A percentile compares a stretch with the other conserved stretches of the same genome.
Conservation (phyloP, 2,888 invertebrate genomes). For the Hedya salicella region DNA sequence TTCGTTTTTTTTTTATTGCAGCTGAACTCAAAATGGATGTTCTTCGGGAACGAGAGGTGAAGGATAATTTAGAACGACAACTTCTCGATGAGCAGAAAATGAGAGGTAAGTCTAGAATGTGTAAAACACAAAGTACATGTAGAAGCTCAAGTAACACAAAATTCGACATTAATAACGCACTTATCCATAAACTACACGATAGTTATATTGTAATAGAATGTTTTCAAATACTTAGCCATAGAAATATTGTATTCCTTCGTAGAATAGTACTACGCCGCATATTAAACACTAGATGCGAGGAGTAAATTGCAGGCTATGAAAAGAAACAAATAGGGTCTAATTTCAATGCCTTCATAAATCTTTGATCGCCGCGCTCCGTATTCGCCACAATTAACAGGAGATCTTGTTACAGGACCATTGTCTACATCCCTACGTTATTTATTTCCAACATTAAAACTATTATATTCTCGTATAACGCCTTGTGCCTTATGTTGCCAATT, state of each 20-base stretch:
- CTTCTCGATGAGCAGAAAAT: conserved; percentile 97
- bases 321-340: conserved; percentile 73
- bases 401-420: conserved; percentile 81
- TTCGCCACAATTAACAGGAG: conserved; percentile 78
- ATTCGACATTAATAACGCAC: too few relatives aligned
- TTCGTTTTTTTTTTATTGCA: conserved; percentile 82
- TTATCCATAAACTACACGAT: too few relatives aligned
- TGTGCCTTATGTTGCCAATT: conserved; percentile 68
- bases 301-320: conserved; percentile 44
- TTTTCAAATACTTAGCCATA: too few relatives aligned
- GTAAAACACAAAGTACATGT: neutral
- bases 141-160: too few relatives aligned
- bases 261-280: neutral
- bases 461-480: conserved; percentile 72
- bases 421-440: conserved; percentile 78
- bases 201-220: too few relatives aligned
- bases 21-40: conserved; percentile 99
- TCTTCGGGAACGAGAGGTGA: conserved; percentile 95
- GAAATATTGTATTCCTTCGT: neutral
- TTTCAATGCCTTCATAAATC: conserved; percentile 79
- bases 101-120: conserved; percentile 89
- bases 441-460: conserved; percentile 80
- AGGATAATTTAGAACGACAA: conserved; percentile 97
- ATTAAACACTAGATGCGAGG: neutral
- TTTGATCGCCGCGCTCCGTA: conserved; percentile 66